phyloP scores from a whole-genome alignment of 2,888 invertebrate genomes.

The Eurytoma californica region DNA sequence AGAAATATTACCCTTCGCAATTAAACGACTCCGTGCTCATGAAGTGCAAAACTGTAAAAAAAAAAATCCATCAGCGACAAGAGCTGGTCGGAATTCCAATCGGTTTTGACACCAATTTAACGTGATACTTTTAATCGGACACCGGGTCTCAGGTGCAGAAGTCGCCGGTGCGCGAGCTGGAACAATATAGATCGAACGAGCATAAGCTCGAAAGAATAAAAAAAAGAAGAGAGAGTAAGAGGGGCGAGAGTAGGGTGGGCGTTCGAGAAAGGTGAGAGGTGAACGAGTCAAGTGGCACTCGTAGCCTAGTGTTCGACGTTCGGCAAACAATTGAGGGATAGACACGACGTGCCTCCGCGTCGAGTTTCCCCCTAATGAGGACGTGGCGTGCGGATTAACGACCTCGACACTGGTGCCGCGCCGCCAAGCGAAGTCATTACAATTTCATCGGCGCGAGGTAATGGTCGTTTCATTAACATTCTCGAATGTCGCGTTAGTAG shows the following conservation, averaged over 20 bases:
- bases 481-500: slow-evolving; percentile 47
- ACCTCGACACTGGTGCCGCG: slow-evolving; percentile 1
- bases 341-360: slow-evolving; percentile 30
- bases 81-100: neutral
- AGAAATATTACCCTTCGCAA: too few species aligned
- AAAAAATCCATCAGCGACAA: neutral
- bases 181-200: slow-evolving; percentile 11
- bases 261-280: neutral
- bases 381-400: slow-evolving; percentile 41
- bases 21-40: too few species aligned
- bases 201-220: slow-evolving; percentile 1
- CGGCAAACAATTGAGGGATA: slow-evolving; percentile 45
- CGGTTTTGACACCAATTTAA: slow-evolving; percentile 7
- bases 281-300: slow-evolving; percentile 36
- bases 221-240: neutral
- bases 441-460: slow-evolving; percentile 51
- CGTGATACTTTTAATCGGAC: slow-evolving; percentile 11
- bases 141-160: neutral
- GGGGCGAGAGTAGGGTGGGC: neutral
- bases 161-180: neutral
- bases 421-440: slow-evolving; percentile 38
- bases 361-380: slow-evolving; percentile 49
- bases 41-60: neutral
- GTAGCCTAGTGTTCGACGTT: slow-evolving; percentile 23
- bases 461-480: slow-evolving; percentile 54